A percentile compares a stretch with the other conserved stretches of the same genome.
phyloP scores from a whole-genome alignment of 2,113 vertebrate species.

The Heptranchias perlo region DNA sequence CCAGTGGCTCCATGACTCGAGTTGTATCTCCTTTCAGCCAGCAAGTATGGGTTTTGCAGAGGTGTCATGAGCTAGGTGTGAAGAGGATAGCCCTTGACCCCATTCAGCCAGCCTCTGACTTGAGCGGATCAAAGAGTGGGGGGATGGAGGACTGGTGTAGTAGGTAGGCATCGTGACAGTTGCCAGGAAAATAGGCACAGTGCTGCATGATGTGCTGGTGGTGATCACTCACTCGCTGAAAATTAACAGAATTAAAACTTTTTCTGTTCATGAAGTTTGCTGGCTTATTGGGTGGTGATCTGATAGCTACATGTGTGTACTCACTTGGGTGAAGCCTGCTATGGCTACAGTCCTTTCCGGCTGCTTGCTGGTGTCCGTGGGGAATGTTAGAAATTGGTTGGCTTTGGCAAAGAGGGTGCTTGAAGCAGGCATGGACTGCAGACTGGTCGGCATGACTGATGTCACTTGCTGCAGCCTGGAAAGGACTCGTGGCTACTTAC shows the following conservation, averaged over 20 bases:
- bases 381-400: neutral
- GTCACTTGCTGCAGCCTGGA: neutral
- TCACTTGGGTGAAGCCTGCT: neutral
- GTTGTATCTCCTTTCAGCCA: neutral
- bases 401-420: neutral
- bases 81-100: neutral
- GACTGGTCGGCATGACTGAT: neutral
- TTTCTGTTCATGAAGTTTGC: neutral
- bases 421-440: neutral
- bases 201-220: neutral
- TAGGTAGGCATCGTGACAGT: neutral
- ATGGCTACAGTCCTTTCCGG: neutral
- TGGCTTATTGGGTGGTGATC: neutral
- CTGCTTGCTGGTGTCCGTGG: neutral
- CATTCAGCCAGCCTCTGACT: neutral
- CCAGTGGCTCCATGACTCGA: neutral
- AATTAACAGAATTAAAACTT: neutral
- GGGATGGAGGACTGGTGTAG: neutral
- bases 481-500: neutral
- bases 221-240: no score
- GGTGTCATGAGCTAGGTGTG: neutral
- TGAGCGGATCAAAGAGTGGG: neutral
- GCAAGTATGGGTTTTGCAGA: neutral
- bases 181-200: neutral
- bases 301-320: neutral